Percentiles rank a stretch among this genome's conserved stretches.
Conservation (phyloP, 2,113 vertebrate species). For the Galbula dea region DNA sequence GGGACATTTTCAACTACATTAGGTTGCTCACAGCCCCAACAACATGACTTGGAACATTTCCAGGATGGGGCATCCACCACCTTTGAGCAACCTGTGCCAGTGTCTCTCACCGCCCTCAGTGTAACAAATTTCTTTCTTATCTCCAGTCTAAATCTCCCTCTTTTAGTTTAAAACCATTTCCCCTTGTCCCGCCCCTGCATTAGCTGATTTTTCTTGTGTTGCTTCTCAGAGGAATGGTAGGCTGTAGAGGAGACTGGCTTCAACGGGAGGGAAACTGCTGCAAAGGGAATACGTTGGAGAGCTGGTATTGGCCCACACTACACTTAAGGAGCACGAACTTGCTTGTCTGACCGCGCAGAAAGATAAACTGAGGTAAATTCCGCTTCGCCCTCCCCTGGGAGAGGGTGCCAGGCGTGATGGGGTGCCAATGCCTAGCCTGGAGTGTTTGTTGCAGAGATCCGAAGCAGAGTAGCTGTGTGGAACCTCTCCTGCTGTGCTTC, state of each 20-base stretch:
- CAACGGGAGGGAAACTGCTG: background rate
- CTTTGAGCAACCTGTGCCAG: background rate
- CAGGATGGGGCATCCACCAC: background rate
- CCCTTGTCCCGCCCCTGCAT: background rate
- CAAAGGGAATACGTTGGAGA: background rate
- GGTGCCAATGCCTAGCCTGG: accelerated
- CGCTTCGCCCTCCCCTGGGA: background rate
- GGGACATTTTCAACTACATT: background rate
- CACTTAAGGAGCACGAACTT: background rate
- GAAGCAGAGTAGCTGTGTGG: background rate
- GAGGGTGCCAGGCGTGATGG: background rate
- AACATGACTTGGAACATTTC: background rate
- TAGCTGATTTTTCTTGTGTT: background rate
- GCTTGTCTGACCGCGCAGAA: background rate
- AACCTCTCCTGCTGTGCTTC: too few species aligned
- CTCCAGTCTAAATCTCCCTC: background rate
- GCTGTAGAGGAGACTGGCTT: background rate
- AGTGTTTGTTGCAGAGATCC: accelerated
- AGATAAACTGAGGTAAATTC: background rate
- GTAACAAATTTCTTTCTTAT: background rate
- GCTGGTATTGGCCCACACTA: accelerated
- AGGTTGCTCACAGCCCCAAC: background rate
- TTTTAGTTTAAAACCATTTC: background rate
- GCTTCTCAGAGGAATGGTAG: background rate
- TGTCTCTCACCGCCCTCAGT: background rate